Evolutionary conservation across 1,140 invertebrate genomes (phyloP).

Genomic region (Magallana angulata): DNA sequence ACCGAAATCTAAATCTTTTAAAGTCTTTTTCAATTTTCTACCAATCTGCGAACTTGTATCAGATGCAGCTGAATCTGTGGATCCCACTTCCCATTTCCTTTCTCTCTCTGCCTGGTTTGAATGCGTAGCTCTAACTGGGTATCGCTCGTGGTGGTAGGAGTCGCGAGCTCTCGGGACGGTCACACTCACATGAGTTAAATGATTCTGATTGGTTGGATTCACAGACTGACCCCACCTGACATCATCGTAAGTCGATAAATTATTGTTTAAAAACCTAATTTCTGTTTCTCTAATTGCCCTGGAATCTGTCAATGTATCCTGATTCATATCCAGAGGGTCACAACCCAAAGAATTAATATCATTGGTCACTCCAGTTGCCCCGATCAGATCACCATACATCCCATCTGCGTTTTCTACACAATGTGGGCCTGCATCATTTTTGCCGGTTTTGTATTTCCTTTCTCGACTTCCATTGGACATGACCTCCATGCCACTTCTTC

Average conservation of each 20-base stretch:
- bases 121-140: conserved; percentile 40
- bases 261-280: conserved; percentile 66
- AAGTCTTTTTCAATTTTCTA: conserved; percentile 4
- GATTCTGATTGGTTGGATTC: conserved; percentile 26
- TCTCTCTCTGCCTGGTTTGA: conserved; percentile 43
- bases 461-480: neutral
- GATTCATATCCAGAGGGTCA: neutral
- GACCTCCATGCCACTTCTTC: neutral
- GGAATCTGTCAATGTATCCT: conserved; percentile 63
- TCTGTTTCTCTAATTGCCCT: conserved; percentile 64
- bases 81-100: conserved; percentile 47
- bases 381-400: conserved; percentile 53
- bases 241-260: conserved; percentile 45
- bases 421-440: neutral
- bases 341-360: neutral
- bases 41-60: conserved; percentile 15
- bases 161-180: conserved; percentile 47
- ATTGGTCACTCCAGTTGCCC: neutral
- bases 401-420: conserved; percentile 57
- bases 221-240: conserved; percentile 43
- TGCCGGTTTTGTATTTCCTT: neutral
- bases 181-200: conserved; percentile 55
- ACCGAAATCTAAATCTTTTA: conserved; percentile 27
- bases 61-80: conserved; percentile 52
- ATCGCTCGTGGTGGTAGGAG: conserved; percentile 19